A percentile compares a stretch with the other conserved stretches of the same genome.
These are phyloP conservation scores for Harmothoe impar DNA, from an alignment of 2,888 invertebrate species.

Conservation along the genomic window DNA sequence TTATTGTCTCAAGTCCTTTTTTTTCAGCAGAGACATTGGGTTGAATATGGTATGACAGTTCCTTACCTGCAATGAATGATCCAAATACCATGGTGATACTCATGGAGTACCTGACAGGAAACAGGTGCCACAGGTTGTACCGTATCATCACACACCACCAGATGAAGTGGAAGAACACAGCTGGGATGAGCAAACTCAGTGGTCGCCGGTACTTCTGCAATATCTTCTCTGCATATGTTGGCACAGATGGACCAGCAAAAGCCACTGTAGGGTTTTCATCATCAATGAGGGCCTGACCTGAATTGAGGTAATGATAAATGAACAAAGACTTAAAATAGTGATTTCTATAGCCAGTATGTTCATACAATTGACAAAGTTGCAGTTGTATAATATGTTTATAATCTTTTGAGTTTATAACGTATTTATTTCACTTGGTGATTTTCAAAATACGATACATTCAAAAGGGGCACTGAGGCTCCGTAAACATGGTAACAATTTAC, in stretches of 20 bases:
- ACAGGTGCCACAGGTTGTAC: slow-evolving; percentile 75
- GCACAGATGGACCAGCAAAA: neutral
- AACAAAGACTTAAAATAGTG: too few species aligned
- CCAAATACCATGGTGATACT: slow-evolving; percentile 80
- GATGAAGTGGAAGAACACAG: slow-evolving; percentile 69
- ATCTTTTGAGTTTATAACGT: too few species aligned
- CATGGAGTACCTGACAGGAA: slow-evolving; percentile 77
- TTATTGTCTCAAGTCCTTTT: too few species aligned
- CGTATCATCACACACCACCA: slow-evolving; percentile 78
- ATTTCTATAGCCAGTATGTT: too few species aligned
- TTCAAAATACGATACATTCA: too few species aligned
- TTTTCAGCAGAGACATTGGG: too few species aligned
- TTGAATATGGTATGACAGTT: too few species aligned
- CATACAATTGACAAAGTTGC: too few species aligned
- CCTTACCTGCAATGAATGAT: slow-evolving; percentile 76
- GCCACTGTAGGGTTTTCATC: neutral
- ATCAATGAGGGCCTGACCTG: slow-evolving; percentile 9
- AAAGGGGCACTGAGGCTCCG: too few species aligned
- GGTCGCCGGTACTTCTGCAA: slow-evolving; percentile 64
- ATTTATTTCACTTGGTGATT: too few species aligned
- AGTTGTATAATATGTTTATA: too few species aligned
- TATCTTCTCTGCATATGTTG: slow-evolving; percentile 56
- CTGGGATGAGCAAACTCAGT: slow-evolving; percentile 66
- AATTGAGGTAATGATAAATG: neutral
- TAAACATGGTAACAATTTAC: too few species aligned